Conservation (phyloP, 2,888 invertebrate species). For the Lasioglossum morio region DNA sequence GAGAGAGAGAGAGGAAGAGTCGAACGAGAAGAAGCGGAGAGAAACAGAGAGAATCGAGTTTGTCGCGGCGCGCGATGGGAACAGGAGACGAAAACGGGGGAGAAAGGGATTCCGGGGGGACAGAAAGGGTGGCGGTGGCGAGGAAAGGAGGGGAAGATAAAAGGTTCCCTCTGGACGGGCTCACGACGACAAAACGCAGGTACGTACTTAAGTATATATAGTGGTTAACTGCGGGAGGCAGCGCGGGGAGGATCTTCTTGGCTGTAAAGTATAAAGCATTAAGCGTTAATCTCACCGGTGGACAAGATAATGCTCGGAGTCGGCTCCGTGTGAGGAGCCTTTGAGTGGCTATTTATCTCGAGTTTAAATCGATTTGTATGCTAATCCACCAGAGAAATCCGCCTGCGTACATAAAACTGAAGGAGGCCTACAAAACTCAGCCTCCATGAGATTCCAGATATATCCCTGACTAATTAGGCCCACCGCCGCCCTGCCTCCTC, state of each 20-base stretch:
- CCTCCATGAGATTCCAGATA: conserved; percentile 84
- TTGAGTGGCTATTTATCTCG: conserved; percentile 84
- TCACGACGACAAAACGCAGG: conserved; percentile 64
- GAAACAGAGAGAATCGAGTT: background rate
- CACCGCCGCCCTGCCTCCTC: conserved; percentile 72
- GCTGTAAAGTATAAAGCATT: conserved; percentile 83
- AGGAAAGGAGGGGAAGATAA: conserved; percentile 48
- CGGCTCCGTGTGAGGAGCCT: conserved; percentile 83
- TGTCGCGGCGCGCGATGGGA: conserved; percentile 8
- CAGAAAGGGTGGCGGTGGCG: conserved; percentile 5
- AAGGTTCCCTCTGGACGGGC: conserved; percentile 56
- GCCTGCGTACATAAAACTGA: conserved; percentile 82
- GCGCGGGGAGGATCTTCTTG: conserved; percentile 58
- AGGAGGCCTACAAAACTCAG: conserved; percentile 83
- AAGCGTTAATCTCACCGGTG: conserved; percentile 84
- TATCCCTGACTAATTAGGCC: conserved; percentile 84
- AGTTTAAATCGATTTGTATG: conserved; percentile 85
- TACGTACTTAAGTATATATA: conserved; percentile 63
- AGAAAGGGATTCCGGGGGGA: conserved; percentile 11
- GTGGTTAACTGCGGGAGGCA: conserved; percentile 68
- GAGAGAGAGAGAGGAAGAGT: background rate
- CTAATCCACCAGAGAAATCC: conserved; percentile 84
- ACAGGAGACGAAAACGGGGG: conserved; percentile 8
- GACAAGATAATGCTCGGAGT: conserved; percentile 84
- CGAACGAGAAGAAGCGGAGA: conserved; percentile 25